These are phyloP conservation scores for Cheilosia grossa DNA, from an alignment of 2,888 invertebrate species.

Conservation along the genomic window DNA sequence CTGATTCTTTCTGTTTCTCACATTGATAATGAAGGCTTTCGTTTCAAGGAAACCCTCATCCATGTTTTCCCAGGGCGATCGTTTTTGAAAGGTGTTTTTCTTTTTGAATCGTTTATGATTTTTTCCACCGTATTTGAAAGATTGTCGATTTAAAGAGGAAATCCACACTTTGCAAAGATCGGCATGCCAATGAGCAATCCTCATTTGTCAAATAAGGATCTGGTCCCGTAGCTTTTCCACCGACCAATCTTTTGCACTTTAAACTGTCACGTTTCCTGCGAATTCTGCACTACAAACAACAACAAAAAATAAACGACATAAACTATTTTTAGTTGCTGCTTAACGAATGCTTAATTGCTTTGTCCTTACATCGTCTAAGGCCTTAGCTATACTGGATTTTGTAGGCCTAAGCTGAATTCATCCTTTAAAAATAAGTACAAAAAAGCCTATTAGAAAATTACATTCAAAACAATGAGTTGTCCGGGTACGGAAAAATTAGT, in stretches of 20 bases:
- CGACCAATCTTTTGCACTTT: conserved; percentile 35
- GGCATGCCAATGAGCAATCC: conserved; percentile 37
- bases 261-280: conserved; percentile 8
- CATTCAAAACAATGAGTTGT: too few relatives aligned
- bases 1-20: too few relatives aligned
- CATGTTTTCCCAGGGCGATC: too few relatives aligned
- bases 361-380: conserved; percentile 6
- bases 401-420: background rate
- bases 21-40: background rate
- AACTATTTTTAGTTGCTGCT: background rate
- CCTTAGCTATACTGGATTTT: background rate
- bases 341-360: conserved; percentile 5
- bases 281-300: too few relatives aligned
- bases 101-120: conserved; percentile 38
- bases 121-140: conserved; percentile 44
- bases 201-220: conserved; percentile 40
- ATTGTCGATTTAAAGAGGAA: conserved; percentile 40
- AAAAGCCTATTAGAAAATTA: too few relatives aligned
- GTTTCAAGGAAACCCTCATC: too few relatives aligned
- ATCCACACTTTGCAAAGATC: conserved; percentile 46
- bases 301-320: conserved; percentile 7
- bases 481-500: too few relatives aligned
- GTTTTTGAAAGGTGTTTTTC: conserved; percentile 37
- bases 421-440: background rate
- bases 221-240: conserved; percentile 35